These are phyloP conservation scores for Protobothrops flavoviridis DNA, from an alignment of 2,113 vertebrate species.

Conservation along the genomic window DNA sequence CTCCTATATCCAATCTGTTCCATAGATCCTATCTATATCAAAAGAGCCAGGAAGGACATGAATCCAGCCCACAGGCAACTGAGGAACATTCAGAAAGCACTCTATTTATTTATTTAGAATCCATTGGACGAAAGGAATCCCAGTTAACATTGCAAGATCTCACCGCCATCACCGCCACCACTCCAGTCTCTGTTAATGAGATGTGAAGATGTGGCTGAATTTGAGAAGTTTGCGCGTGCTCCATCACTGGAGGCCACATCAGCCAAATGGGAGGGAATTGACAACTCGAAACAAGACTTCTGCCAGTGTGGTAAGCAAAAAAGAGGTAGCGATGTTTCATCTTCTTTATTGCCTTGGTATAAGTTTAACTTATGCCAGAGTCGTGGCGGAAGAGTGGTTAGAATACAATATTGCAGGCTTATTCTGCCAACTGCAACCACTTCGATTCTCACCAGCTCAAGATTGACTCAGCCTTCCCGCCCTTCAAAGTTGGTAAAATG, in stretches of 20 bases:
- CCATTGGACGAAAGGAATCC: neutral
- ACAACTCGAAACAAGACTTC: neutral
- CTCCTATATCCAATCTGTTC: neutral
- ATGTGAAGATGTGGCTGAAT: neutral
- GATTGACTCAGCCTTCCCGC: no score
- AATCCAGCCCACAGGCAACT: neutral
- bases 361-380: no score
- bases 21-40: neutral
- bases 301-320: neutral
- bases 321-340: neutral
- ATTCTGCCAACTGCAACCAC: no score
- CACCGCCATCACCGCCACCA: no score
- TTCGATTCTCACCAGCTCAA: no score
- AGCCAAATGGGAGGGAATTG: neutral
- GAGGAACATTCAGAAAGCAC: neutral
- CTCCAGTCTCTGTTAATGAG: neutral
- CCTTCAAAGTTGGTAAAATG: no score
- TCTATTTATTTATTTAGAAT: neutral
- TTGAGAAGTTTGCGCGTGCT: neutral
- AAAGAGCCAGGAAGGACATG: neutral
- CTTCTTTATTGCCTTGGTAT: neutral
- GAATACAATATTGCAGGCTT: no score
- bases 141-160: no score
- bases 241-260: neutral
- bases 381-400: no score